Conservation (phyloP, 2,888 invertebrate genomes). For the Crioceris asparagi region DNA sequence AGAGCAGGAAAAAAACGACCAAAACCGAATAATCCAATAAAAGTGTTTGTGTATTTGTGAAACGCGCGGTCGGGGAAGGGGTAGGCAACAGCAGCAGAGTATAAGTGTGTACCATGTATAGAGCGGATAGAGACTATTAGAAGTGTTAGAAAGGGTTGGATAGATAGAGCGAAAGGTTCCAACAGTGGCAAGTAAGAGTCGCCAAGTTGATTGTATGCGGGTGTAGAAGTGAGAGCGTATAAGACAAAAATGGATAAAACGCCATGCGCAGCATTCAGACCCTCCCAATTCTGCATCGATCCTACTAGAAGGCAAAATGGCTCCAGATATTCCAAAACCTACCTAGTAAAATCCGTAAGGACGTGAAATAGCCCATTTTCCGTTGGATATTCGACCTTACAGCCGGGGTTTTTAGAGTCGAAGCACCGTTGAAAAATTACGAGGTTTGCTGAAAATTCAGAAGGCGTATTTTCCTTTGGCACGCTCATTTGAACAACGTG, state of each 20-base stretch:
- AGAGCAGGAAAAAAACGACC: too few relatives aligned
- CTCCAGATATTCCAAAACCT: conserved; percentile 36
- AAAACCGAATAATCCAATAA: too few relatives aligned
- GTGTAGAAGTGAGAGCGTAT: conserved; percentile 29
- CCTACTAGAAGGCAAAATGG: conserved; percentile 38
- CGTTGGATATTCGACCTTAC: conserved; percentile 33
- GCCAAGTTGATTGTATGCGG: conserved; percentile 26
- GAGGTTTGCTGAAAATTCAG: conserved; percentile 33
- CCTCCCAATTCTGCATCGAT: conserved; percentile 40
- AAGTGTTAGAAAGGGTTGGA: conserved; percentile 15
- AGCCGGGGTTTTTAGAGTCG: conserved; percentile 33
- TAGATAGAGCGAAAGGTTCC: conserved; percentile 16
- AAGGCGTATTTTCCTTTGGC: conserved; percentile 35
- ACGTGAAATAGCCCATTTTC: conserved; percentile 22
- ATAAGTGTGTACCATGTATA: too few relatives aligned
- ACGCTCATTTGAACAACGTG: conserved; percentile 26
- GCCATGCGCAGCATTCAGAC: conserved; percentile 37
- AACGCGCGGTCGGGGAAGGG: too few relatives aligned
- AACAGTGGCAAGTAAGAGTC: conserved; percentile 24
- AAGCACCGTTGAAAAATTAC: conserved; percentile 37
- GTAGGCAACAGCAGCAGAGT: too few relatives aligned
- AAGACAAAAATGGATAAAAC: conserved; percentile 42
- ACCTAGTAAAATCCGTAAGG: conserved; percentile 39
- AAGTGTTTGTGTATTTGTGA: too few relatives aligned
- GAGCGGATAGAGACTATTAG: too few relatives aligned